These are phyloP conservation scores for Xylophagus ater DNA, from an alignment of 2,888 invertebrate genomes.

Conservation along the genomic window DNA sequence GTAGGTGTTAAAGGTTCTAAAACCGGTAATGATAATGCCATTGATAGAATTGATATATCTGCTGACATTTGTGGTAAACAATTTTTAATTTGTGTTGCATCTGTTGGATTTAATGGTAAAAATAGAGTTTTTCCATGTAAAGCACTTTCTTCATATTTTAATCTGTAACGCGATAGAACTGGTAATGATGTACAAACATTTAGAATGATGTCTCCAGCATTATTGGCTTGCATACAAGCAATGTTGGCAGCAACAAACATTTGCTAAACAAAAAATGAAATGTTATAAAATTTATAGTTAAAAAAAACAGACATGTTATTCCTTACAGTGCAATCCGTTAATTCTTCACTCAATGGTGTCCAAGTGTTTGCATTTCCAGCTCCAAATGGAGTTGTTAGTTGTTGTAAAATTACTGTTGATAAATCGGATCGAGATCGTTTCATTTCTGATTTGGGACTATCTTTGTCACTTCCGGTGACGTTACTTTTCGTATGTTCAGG, in stretches of 20 bases:
- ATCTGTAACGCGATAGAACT: conserved; percentile 43
- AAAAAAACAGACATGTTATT: conserved; percentile 1
- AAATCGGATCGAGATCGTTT: conserved; percentile 55
- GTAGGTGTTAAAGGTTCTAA: conserved; percentile 76
- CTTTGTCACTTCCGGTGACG: conserved; percentile 44
- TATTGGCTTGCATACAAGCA: conserved; percentile 63
- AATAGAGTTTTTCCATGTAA: conserved; percentile 53
- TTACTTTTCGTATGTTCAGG: conserved; percentile 44
- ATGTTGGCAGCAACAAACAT: conserved; percentile 69
- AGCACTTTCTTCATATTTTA: conserved; percentile 41
- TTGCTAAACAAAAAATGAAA: conserved; percentile 44
- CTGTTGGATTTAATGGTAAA: conserved; percentile 57
- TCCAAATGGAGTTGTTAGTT: conserved; percentile 56
- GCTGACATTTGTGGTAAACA: conserved; percentile 66
- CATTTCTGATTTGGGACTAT: conserved; percentile 45
- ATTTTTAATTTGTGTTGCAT: conserved; percentile 58
- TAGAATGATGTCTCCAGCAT: conserved; percentile 70
- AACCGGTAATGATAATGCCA: conserved; percentile 74
- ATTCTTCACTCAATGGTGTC: conserved; percentile 39
- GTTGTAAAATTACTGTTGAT: conserved; percentile 59
- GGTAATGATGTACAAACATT: conserved; percentile 73
- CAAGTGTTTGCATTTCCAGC: conserved; percentile 42
- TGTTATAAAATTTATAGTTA: conserved; percentile 1
- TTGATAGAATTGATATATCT: conserved; percentile 69
- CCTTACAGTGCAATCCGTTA: conserved; percentile 40